Percentiles rank a stretch among this genome's conserved stretches.
Conservation (phyloP, 1,140 invertebrate genomes). For the Acarapis woodi region DNA sequence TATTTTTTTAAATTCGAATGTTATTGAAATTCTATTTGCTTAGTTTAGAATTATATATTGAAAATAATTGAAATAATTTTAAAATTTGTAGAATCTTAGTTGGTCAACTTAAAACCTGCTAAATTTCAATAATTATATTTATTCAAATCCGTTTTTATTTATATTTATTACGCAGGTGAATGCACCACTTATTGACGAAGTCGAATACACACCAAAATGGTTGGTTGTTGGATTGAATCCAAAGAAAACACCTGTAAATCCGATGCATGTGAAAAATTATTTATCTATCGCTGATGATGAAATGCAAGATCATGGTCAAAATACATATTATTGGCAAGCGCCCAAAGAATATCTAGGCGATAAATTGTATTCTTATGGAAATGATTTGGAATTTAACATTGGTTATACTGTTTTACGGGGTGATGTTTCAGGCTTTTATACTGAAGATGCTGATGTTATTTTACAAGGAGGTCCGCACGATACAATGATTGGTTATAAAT, state of each 20-base stretch:
- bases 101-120: too few species aligned
- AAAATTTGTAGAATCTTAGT: too few species aligned
- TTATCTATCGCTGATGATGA: conserved; percentile 25
- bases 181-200: too few species aligned
- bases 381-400: conserved; percentile 35
- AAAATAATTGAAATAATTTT: too few species aligned
- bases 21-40: too few species aligned
- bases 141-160: not conserved
- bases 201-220: conserved; percentile 15
- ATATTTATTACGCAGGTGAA: conserved; percentile 3
- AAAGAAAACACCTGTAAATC: conserved; percentile 12
- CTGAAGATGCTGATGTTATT: conserved; percentile 52
- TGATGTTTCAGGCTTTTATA: conserved; percentile 54
- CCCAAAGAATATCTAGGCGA: conserved; percentile 29
- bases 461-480: conserved; percentile 29
- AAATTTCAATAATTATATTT: too few species aligned
- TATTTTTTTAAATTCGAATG: too few species aligned
- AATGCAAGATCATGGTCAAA: conserved; percentile 23
- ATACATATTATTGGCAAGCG: conserved; percentile 63
- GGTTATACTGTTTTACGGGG: conserved; percentile 59
- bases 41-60: too few species aligned
- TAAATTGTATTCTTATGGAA: conserved; percentile 44
- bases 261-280: conserved; percentile 14
- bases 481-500: conserved; percentile 30
- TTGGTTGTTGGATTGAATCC: conserved; percentile 17